Evolutionary conservation across 1,140 invertebrate species (phyloP), one percentile per base, ranked within the genome.

Genomic region (Macrosteles quadrilineatus): DNA sequence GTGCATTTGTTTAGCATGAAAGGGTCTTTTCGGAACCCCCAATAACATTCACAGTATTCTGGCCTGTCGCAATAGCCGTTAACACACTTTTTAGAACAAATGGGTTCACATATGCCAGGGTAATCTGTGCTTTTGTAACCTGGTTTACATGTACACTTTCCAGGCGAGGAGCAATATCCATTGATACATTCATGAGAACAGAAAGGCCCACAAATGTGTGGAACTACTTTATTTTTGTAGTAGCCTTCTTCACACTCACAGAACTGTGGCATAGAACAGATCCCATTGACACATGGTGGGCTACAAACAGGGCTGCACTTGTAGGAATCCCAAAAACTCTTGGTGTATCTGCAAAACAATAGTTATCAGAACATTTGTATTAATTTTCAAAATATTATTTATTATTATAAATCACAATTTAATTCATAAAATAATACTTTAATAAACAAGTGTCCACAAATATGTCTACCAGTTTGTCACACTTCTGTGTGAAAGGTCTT

Each of bases 271-370:
- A 9, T 23, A 19, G n/a, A 50, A 23, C 47, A 50, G 3, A 50
- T 23, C 6, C 47, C 47, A n/a, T 50, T 6, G 17, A 50, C 47
- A 23, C 47, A 50, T 6, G 6, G 6, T 50, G 47, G 47, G 17
- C n/a, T n/a, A 50, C 47, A 50, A 23, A 50, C 47, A 19, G 47
- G 47, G 21, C 21, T 50, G 47, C 47, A 50, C n/a, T 23, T 50
- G 47, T 50, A 50, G n/a, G 47, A 50, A 23, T 50, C 47, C 47
- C 47, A 50, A 23, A 50, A 50, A 23, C 6, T 23, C 47, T 50
- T 50, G 21, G 47, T 14, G 14, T 36, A 36, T 36, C 32, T 36
- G 32, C 14, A 4, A 36, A 36, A 36, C 32, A 36, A 14, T 6
- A 36, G n/a, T n/a, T n/a, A n/a, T n/a, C n/a, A n/a, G n/a, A n/a